Evolutionary conservation across 1,140 invertebrate species (phyloP).

Genomic region (Leucophenga varia): DNA sequence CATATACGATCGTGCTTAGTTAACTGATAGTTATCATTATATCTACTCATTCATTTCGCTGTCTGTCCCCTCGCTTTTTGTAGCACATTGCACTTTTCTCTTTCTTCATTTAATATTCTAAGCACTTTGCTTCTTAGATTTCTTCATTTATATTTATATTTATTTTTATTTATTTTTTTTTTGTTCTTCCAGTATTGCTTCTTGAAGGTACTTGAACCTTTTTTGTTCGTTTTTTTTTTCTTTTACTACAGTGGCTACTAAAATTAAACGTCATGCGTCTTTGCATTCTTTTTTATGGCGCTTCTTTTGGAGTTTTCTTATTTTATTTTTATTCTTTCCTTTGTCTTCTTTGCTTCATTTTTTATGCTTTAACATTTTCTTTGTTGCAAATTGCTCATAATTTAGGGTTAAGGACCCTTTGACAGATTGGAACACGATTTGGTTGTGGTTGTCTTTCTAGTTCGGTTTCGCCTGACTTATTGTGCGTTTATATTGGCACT

Average conservation of each 20-base stretch:
- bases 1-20: slow-evolving; percentile 27
- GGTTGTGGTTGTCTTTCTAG: too few species aligned
- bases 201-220: slow-evolving; percentile 46
- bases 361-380: slow-evolving; percentile 22
- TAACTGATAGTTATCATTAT: slow-evolving; percentile 10
- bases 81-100: slow-evolving; percentile 3
- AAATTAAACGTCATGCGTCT: slow-evolving; percentile 18
- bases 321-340: too few species aligned
- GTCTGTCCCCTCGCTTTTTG: slow-evolving; percentile 3
- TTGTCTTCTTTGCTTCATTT: too few species aligned
- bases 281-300: slow-evolving; percentile 23
- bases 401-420: slow-evolving; percentile 8
- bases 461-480: too few species aligned
- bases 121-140: slow-evolving; percentile 23
- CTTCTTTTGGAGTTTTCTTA: slow-evolving; percentile 19
- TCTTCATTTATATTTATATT: slow-evolving; percentile 11
- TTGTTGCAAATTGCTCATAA: neutral
- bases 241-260: slow-evolving; percentile 16
- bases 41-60: neutral
- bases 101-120: slow-evolving; percentile 29
- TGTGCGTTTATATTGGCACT: too few species aligned
- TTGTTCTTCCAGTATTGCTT: too few species aligned
- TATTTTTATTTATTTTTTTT: too few species aligned
- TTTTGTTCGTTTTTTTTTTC: slow-evolving; percentile 15
- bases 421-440: too few species aligned